Conservation (phyloP, 2,113 vertebrate genomes). For the Miniopterus natalensis region DNA sequence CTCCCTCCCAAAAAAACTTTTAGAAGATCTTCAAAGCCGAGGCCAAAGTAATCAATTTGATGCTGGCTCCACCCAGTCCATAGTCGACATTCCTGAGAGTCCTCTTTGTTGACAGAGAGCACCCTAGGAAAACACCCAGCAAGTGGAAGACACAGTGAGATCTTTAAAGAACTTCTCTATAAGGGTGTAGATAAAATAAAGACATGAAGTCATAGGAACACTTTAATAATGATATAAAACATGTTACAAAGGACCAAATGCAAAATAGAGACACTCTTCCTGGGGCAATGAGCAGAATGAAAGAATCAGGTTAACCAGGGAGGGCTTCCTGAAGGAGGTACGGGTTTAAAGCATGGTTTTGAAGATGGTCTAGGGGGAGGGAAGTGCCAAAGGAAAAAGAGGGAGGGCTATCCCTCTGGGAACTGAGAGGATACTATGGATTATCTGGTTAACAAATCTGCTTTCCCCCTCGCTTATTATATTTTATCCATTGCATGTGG, state of each 20-base stretch:
- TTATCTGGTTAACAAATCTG: neutral
- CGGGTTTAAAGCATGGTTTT: neutral
- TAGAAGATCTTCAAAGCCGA: neutral
- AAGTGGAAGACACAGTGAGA: neutral
- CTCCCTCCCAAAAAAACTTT: neutral
- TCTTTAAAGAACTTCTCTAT: neutral
- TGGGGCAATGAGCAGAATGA: neutral
- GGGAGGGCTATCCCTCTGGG: neutral
- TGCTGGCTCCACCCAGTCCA: neutral
- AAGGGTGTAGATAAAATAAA: constrained; percentile 15
- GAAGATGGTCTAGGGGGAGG: neutral
- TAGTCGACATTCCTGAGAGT: neutral
- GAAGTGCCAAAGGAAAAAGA: neutral
- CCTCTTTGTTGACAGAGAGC: neutral
- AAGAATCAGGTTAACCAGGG: neutral
- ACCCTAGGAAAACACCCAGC: neutral
- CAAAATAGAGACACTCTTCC: neutral
- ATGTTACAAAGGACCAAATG: neutral
- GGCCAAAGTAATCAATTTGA: neutral
- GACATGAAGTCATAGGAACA: neutral
- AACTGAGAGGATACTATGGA: neutral
- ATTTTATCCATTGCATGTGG: neutral
- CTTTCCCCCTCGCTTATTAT: neutral
- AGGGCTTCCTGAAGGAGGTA: constrained; percentile 24
- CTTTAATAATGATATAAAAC: neutral